phyloP scores from a whole-genome alignment of 2,113 vertebrate genomes.

The Capricornis sumatraensis region DNA sequence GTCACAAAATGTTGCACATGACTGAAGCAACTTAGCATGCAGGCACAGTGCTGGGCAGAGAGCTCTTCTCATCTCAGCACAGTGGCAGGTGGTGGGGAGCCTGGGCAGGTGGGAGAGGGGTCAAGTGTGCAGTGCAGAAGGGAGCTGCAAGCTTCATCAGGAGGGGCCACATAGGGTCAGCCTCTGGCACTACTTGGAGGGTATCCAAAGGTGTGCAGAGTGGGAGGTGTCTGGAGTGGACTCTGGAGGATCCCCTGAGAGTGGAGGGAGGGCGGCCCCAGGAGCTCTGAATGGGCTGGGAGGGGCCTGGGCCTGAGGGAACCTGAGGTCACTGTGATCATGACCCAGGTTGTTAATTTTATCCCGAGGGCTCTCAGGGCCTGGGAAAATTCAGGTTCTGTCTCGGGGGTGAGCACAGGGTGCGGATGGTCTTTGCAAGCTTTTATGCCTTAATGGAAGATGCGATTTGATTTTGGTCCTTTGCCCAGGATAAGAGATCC shows the following conservation, averaged over 20 bases:
- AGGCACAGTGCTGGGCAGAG: background rate
- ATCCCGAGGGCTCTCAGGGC: constrained; percentile 39
- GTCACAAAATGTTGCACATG: background rate
- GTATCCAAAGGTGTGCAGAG: background rate
- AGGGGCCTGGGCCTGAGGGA: background rate
- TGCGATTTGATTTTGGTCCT: constrained; percentile 50
- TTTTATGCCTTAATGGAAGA: constrained; percentile 27
- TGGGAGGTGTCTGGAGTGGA: background rate
- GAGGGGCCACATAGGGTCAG: background rate
- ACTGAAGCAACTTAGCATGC: background rate
- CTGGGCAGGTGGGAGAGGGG: background rate
- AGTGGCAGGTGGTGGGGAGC: background rate
- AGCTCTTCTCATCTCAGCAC: background rate
- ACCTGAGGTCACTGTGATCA: background rate
- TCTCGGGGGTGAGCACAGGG: background rate
- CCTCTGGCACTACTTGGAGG: background rate
- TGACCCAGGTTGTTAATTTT: constrained; percentile 41
- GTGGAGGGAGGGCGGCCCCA: background rate
- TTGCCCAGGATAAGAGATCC: constrained; percentile 46
- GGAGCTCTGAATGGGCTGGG: background rate
- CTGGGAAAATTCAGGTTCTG: constrained; percentile 67
- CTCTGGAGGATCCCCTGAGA: background rate
- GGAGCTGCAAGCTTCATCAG: background rate
- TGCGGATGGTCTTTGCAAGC: constrained; percentile 8
- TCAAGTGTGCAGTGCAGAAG: accelerated